phyloP scores from a whole-genome alignment of 2,888 invertebrate genomes.

The Lysandra bellargus region DNA sequence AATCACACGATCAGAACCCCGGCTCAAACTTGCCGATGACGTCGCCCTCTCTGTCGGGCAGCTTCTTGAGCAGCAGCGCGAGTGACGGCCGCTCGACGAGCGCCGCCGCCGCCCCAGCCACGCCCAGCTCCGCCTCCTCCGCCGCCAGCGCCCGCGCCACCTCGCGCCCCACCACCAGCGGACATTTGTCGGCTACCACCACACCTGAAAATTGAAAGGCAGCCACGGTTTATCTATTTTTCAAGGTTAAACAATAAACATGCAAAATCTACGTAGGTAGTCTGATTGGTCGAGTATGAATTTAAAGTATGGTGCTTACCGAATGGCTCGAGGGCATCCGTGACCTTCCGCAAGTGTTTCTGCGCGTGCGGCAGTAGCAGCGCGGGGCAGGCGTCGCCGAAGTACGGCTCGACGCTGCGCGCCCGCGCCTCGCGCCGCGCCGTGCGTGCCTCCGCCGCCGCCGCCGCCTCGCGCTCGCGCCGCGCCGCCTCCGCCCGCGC shows the following conservation, averaged over 20 bases:
- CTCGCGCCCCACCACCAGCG: conserved; percentile 62
- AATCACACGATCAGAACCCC: background rate
- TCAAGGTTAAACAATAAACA: background rate
- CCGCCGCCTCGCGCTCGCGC: conserved; percentile 59
- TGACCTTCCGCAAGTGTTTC: conserved; percentile 64
- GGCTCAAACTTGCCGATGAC: conserved; percentile 55
- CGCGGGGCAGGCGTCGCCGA: conserved; percentile 72
- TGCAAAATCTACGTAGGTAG: no score
- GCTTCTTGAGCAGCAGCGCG: conserved; percentile 63
- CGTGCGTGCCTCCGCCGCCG: conserved; percentile 66
- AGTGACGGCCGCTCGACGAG: conserved; percentile 65
- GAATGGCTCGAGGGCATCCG: conserved; percentile 62
- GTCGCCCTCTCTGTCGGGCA: conserved; percentile 65
- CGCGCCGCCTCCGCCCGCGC: conserved; percentile 56
- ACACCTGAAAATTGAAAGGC: conserved; percentile 52
- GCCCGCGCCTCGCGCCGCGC: conserved; percentile 77
- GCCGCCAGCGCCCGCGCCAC: conserved; percentile 56
- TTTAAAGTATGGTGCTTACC: conserved; percentile 46
- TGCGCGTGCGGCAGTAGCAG: conserved; percentile 78
- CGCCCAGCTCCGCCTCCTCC: conserved; percentile 60
- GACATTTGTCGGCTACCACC: conserved; percentile 70
- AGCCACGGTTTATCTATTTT: background rate
- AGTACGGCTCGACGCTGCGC: conserved; percentile 71
- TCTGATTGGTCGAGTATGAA: no score
- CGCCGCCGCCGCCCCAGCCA: conserved; percentile 52